phyloP scores from a whole-genome alignment of 2,113 vertebrate genomes.

The Rhizomys pruinosus region DNA sequence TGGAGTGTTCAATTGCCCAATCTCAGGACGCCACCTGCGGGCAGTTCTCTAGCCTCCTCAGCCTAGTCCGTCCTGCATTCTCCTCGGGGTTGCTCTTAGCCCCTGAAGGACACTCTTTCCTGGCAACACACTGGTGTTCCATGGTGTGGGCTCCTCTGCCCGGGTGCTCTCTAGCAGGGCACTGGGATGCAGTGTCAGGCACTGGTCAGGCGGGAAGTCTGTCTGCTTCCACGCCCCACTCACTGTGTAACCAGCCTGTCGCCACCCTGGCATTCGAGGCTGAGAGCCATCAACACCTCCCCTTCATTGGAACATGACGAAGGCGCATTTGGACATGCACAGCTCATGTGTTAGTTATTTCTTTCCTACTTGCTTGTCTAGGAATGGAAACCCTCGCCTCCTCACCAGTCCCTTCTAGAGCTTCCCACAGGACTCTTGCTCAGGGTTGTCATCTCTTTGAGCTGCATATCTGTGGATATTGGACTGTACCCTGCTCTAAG shows the following conservation, averaged over 20 bases:
- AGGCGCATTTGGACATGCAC: fast-evolving
- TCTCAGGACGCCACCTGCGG: fast-evolving
- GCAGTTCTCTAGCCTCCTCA: background rate
- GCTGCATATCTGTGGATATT: background rate
- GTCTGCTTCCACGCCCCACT: background rate
- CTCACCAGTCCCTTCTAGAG: background rate
- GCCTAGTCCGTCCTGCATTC: background rate
- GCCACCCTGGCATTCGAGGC: background rate
- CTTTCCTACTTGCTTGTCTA: background rate
- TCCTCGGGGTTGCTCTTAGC: background rate
- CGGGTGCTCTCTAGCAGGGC: fast-evolving
- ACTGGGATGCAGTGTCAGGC: background rate
- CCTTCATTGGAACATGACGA: background rate
- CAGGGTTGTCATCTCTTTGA: background rate
- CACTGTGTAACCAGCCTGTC: background rate
- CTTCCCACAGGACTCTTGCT: background rate
- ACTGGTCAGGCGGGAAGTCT: fast-evolving
- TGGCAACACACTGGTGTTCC: background rate
- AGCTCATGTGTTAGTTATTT: background rate
- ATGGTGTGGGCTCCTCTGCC: too few relatives aligned
- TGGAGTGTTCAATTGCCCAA: background rate
- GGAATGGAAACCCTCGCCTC: background rate
- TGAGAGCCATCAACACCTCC: background rate
- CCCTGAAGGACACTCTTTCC: background rate
- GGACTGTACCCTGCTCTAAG: background rate